Evolutionary conservation across 2,888 invertebrate species (phyloP), one percentile per base, ranked within the genome.

Genomic region (Keiferia lycopersicella): DNA sequence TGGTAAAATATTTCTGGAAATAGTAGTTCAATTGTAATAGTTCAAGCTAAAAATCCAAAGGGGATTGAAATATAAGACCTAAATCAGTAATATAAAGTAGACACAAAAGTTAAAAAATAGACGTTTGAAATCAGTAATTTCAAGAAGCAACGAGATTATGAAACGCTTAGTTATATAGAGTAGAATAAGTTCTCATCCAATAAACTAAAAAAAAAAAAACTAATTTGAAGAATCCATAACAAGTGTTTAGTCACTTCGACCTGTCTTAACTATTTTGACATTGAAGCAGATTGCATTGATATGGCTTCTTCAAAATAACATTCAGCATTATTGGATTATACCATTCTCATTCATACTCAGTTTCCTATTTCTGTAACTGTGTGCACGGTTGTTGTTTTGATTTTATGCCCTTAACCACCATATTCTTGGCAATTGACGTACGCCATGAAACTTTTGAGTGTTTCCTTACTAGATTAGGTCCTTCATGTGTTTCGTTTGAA

Each of bases 401-500:
- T 74, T 76, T 50, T 76, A 74, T 79, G 84, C 82, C 83, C 84
- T 74, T 86, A 84, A 87, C 86, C 83, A 85, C 85, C 82, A 84
- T 85, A 86, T 85, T 85, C 77, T 75, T 79, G 78, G 76, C 73
- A 69, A 70, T 70, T 73, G 64, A 65, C 68, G 71, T 48, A 68
- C 66, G 65, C 67, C 34, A 69, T 65, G 70, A 70, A 66, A 70
- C 26, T 57, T 56, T 30, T 16, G 30, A 18, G 50, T 60, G 45
- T 53, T 39, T 38, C 20, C 30, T 34, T 22, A 8, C 14, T 26
- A 60, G 39, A 41, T 48, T 34, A 50, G 56, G 3, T 14, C 3
- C 16, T 34, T 56, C 26, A 50, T 26, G 34, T 8, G 8, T 57
- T 57, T 16, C 8, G 10, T 10, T 26, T 48, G 61, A 61, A 45